These are phyloP conservation scores for Proterorhinus semilunaris DNA, from an alignment of 2,113 vertebrate genomes.

Conservation along the genomic window DNA sequence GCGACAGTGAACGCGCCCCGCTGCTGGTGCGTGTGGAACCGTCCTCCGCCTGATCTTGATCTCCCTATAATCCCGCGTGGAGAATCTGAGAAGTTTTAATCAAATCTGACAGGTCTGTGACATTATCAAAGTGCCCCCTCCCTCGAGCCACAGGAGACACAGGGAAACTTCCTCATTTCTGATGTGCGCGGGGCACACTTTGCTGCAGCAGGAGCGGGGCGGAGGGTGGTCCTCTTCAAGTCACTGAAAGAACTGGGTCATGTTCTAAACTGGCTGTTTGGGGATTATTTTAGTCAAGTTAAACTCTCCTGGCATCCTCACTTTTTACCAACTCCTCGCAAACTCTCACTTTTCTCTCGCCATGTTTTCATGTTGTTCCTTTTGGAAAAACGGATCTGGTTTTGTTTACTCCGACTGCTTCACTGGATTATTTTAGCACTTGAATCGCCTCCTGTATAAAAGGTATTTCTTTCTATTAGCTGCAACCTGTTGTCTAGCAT, in stretches of 20 bases:
- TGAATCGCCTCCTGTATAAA: no score
- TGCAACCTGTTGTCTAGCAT: no score
- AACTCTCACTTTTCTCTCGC: no score
- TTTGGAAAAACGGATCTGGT: no score
- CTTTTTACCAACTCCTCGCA: no score
- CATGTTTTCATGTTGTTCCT: no score
- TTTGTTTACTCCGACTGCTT: no score
- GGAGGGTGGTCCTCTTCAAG: neutral
- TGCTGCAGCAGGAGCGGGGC: neutral
- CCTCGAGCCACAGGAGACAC: neutral
- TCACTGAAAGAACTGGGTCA: neutral
- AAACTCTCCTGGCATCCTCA: neutral
- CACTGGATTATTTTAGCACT: no score
- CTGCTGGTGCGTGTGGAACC: neutral
- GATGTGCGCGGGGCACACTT: neutral
- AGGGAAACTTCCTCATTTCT: neutral
- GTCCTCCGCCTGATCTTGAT: neutral
- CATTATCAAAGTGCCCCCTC: neutral
- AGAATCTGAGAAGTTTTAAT: conserved; percentile 1
- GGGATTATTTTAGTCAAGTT: neutral
- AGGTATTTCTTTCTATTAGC: no score
- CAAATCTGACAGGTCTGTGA: neutral
- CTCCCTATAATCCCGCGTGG: neutral
- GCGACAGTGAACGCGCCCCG: neutral
- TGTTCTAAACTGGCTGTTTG: neutral